A percentile compares a stretch with the other conserved stretches of the same genome.
These are phyloP conservation scores for Speoplatyrhinus poulsoni DNA, from an alignment of 2,113 vertebrate genomes.

Conservation along the genomic window DNA sequence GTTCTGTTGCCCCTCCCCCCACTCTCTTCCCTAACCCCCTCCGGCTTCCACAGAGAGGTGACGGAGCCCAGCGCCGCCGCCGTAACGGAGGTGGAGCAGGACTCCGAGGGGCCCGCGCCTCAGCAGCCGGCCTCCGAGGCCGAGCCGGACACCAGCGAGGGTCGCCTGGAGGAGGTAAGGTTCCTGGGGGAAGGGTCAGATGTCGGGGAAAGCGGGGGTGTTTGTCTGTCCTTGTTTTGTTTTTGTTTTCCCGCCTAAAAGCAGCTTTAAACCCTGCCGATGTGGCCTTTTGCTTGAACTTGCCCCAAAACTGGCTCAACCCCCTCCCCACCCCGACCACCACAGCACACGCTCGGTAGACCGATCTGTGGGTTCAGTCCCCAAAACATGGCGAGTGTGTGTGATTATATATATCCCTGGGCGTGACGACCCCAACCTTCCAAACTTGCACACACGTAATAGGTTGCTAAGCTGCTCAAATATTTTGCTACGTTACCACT, in stretches of 20 bases:
- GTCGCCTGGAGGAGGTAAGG: slow-evolving; percentile 79
- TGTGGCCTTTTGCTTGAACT: neutral
- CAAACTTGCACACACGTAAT: too few relatives aligned
- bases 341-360: too few relatives aligned
- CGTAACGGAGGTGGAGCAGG: slow-evolving; percentile 71
- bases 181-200: slow-evolving; percentile 28
- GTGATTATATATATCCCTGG: too few relatives aligned
- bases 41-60: slow-evolving; percentile 69
- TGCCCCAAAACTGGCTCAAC: too few relatives aligned
- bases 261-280: neutral
- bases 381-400: neutral
- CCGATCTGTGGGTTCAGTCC: too few relatives aligned
- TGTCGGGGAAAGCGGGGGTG: slow-evolving; percentile 12
- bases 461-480: too few relatives aligned
- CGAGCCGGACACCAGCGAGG: slow-evolving; percentile 66
- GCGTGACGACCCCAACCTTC: too few relatives aligned
- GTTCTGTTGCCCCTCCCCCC: neutral
- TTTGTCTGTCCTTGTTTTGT: slow-evolving; percentile 17
- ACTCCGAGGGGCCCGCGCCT: slow-evolving; percentile 63
- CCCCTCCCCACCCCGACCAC: too few relatives aligned
- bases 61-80: slow-evolving; percentile 73
- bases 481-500: too few relatives aligned
- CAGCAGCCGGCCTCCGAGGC: slow-evolving; percentile 67
- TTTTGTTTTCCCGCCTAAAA: slow-evolving; percentile 9
- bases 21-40: neutral